Conservation (phyloP, 2,797 vertebrate genomes). For the Mormyrops boulengeri region DNA sequence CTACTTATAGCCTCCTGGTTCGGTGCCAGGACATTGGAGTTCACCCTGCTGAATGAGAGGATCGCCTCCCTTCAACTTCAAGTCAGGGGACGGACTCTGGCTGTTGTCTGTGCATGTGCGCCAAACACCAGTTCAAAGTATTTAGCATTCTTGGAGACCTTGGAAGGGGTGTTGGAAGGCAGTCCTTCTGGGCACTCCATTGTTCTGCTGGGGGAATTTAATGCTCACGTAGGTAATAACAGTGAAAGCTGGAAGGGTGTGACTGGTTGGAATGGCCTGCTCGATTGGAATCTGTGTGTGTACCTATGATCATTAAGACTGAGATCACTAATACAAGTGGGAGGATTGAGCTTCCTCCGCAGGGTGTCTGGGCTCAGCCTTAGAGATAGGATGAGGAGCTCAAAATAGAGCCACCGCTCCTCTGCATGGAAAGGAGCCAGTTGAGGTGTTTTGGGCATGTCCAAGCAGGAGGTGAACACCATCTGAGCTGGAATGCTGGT, state of each 20-base stretch:
- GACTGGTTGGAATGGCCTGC: background rate
- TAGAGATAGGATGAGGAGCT: background rate
- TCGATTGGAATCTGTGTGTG: background rate
- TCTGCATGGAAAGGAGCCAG: background rate
- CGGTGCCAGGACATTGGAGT: background rate
- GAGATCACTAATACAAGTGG: background rate
- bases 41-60: background rate
- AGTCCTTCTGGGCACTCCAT: background rate
- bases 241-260: background rate
- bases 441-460: background rate
- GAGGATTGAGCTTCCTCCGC: background rate
- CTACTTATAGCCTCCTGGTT: background rate
- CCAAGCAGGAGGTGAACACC: background rate
- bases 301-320: background rate
- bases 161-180: background rate
- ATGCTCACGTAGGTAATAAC: background rate
- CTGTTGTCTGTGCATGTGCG: background rate
- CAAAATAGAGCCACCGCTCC: background rate
- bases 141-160: background rate
- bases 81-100: no score
- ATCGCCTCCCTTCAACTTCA: background rate
- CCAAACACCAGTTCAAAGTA: background rate
- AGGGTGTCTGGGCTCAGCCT: background rate
- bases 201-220: background rate
- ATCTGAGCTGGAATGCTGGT: background rate